Base-by-base conservation (phyloP, 2,797 vertebrate genomes). In the Hippocampus kuda region DNA sequence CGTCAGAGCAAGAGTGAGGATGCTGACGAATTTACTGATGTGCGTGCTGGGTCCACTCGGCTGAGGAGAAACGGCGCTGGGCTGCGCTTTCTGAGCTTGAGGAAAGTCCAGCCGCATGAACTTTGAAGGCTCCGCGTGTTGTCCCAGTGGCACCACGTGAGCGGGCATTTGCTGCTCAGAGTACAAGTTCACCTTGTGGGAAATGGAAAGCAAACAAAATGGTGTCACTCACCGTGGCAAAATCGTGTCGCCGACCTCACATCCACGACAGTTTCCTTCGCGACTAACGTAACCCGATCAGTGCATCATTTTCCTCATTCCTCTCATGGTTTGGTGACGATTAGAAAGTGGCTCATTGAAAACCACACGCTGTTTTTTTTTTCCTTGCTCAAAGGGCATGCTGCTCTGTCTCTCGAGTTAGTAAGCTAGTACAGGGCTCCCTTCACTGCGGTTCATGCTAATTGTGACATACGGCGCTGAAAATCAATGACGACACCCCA, bases 181-280 rank as follows among this genome's bases (percentile, higher is more conserved):
- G 70, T 92, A 91, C 27, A 99, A 82, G 78, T 83, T 91, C n/a
- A 98, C 94, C 97, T 99, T 80, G 65, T 8, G 51, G 51, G 46
- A 72, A 66, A 27, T 46, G 11, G 34, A 68, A 60, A 10, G 51
- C 34, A 9, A 63, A 71, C 16, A 53, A 0, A 26, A 62, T 13
- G 13, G 24, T 3, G 30, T n/a, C 22, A 67, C 30, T 24, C 13
- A 64, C 30, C 63, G 44, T 51, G 16, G 62, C 53, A 3, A 56
- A 1, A 56, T 20, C 10, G 6, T 34, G 5, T 34, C 5, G 34
- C 34, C 51, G 18, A 30, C 34, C 6, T 63, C 13, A 13, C 30
- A 13, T 20, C 18, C 18, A 3, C n/a, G 15, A 42, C 20, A n/a
- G 20, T 7, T 4, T 2, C 46, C 13, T 11, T 48, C 13, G 16